Conservation (phyloP, 2,797 vertebrate species). For the Numenius phaeopus region DNA sequence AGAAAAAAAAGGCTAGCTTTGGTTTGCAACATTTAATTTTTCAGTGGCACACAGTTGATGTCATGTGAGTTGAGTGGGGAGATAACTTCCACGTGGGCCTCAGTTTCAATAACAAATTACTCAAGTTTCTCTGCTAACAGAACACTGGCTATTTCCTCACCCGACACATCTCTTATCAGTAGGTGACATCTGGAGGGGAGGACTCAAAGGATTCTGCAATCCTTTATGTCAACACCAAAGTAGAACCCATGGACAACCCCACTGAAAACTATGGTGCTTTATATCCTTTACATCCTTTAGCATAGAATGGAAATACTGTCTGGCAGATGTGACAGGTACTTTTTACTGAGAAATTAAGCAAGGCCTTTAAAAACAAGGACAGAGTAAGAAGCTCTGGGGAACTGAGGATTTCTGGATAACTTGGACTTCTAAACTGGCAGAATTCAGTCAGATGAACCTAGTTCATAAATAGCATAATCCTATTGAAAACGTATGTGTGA, state of each 20-base stretch:
- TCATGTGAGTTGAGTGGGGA: background rate
- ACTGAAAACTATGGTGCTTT: background rate
- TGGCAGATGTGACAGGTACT: background rate
- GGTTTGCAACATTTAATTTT: background rate
- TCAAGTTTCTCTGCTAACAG: background rate
- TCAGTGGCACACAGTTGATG: background rate
- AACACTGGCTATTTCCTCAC: background rate
- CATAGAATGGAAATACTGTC: background rate
- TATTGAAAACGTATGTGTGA: background rate
- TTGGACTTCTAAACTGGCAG: background rate
- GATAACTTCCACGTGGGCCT: background rate
- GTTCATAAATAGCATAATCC: background rate
- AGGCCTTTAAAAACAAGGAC: background rate
- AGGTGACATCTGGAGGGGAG: background rate
- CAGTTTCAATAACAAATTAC: background rate
- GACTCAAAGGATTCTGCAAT: background rate
- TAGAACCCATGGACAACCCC: background rate
- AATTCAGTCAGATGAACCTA: background rate
- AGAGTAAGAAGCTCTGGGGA: background rate
- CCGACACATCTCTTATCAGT: background rate
- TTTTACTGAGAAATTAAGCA: background rate
- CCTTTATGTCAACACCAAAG: background rate
- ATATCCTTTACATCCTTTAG: background rate
- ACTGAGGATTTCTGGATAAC: background rate
- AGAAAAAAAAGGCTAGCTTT: background rate